Percentiles rank a stretch among this genome's conserved stretches.
Conservation (phyloP, 2,113 vertebrate genomes). For the Xiphias gladius region DNA sequence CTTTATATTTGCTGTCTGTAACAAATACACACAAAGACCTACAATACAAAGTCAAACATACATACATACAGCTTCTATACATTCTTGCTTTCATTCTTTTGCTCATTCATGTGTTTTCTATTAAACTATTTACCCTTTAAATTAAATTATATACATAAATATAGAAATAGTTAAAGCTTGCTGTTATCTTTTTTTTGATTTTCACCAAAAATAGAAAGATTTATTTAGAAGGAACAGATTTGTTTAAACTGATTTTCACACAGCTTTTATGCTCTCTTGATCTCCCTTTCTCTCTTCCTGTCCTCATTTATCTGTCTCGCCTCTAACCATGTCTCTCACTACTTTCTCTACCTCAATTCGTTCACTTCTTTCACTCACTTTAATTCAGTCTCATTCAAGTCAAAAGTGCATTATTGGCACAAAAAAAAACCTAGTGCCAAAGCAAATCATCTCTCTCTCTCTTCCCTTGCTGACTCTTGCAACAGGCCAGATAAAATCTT, state of each 20-base stretch:
- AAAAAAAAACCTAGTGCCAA: neutral
- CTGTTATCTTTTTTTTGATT: neutral
- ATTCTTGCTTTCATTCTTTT: neutral
- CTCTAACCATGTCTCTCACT: constrained; percentile 16
- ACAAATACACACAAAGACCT: constrained; percentile 26
- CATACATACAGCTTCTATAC: neutral
- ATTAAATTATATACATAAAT: neutral
- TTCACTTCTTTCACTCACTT: constrained; percentile 20
- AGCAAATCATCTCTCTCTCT: constrained; percentile 7
- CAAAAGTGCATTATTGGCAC: constrained; percentile 31
- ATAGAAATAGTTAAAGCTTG: neutral
- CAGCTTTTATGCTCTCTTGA: too few species aligned
- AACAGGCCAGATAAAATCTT: too few species aligned
- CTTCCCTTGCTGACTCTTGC: neutral
- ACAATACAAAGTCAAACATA: neutral
- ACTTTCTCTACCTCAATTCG: neutral
- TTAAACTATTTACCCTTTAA: neutral
- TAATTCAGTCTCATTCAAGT: constrained; percentile 21
- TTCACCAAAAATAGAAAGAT: too few species aligned
- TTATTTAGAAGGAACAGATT: neutral
- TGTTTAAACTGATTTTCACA: neutral
- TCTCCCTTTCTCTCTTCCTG: neutral
- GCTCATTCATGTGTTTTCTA: neutral
- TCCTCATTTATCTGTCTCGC: constrained; percentile 5
- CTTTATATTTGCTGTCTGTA: constrained; percentile 40